Conservation (phyloP, 2,888 invertebrate genomes). For the Morpho achilles region DNA sequence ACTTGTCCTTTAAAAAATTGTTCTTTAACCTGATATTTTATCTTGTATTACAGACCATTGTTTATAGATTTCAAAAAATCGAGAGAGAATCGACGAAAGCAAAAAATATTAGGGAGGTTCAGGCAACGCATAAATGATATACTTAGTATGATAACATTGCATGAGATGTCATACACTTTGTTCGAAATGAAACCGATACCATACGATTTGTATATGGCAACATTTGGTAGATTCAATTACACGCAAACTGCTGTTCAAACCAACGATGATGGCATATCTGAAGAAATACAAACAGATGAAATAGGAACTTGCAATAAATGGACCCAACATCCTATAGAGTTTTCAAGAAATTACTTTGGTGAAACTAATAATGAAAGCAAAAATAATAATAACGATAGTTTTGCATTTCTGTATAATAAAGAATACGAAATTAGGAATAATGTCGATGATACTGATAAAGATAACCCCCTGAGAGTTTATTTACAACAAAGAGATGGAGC, state of each 20-base stretch:
- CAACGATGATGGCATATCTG: slow-evolving; percentile 62
- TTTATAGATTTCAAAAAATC: slow-evolving; percentile 66
- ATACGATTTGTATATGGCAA: slow-evolving; percentile 68
- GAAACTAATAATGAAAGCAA: slow-evolving; percentile 26
- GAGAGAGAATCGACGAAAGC: slow-evolving; percentile 52
- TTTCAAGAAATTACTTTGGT: slow-evolving; percentile 51
- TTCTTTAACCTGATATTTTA: no score
- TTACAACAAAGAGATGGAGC: slow-evolving; percentile 70
- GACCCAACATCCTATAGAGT: slow-evolving; percentile 66
- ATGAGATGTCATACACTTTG: slow-evolving; percentile 62
- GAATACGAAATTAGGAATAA: not conserved
- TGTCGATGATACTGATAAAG: slow-evolving; percentile 29
- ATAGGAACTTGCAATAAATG: slow-evolving; percentile 51
- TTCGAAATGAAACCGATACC: slow-evolving; percentile 74
- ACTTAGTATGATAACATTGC: slow-evolving; percentile 61
- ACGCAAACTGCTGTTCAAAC: slow-evolving; percentile 63
- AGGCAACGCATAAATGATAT: slow-evolving; percentile 62
- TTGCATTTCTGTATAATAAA: slow-evolving; percentile 19
- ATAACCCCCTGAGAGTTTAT: slow-evolving; percentile 54
- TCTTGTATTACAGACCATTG: slow-evolving; percentile 47
- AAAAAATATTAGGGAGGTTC: slow-evolving; percentile 44
- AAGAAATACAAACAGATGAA: slow-evolving; percentile 64
- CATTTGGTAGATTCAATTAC: slow-evolving; percentile 62
- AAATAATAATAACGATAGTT: slow-evolving; percentile 45
- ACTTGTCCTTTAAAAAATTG: no score